phyloP scores from a whole-genome alignment of 2,888 invertebrate genomes.

The Torymus auratus region DNA sequence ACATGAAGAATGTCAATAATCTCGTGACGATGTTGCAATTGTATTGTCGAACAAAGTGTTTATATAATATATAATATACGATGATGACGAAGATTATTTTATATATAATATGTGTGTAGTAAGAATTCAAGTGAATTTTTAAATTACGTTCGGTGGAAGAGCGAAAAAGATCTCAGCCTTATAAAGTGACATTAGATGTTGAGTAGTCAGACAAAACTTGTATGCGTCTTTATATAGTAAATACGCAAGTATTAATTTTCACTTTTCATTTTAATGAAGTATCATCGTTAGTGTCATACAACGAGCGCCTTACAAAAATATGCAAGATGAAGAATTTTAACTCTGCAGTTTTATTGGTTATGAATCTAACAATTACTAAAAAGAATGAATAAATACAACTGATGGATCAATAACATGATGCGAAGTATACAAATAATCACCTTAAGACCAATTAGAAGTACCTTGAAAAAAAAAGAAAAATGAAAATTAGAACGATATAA shows the following conservation, averaged over 20 bases:
- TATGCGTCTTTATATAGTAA: slow-evolving; percentile 57
- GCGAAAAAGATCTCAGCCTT: slow-evolving; percentile 58
- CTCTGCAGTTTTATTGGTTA: slow-evolving; percentile 57
- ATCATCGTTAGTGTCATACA: slow-evolving; percentile 58
- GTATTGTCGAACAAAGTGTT: slow-evolving; percentile 36
- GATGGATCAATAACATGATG: slow-evolving; percentile 55
- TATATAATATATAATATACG: neutral
- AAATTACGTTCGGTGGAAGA: slow-evolving; percentile 43
- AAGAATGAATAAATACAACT: slow-evolving; percentile 57
- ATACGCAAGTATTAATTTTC: slow-evolving; percentile 49
- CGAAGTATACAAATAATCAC: slow-evolving; percentile 42
- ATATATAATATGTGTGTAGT: slow-evolving; percentile 9
- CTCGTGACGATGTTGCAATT: slow-evolving; percentile 27
- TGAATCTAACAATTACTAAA: slow-evolving; percentile 53
- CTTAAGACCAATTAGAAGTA: slow-evolving; percentile 53
- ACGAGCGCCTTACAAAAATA: slow-evolving; percentile 59
- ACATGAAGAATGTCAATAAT: slow-evolving; percentile 29
- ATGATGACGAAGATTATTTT: slow-evolving; percentile 26
- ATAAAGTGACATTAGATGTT: slow-evolving; percentile 58
- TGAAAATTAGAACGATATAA: slow-evolving; percentile 12
- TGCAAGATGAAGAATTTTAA: slow-evolving; percentile 49
- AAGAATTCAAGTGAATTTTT: slow-evolving; percentile 30
- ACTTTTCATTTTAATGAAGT: slow-evolving; percentile 40
- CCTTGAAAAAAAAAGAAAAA: slow-evolving; percentile 1
- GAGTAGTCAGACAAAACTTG: slow-evolving; percentile 52